phyloP scores from a whole-genome alignment of 2,797 vertebrate species.

The Phoebastria nigripes region DNA sequence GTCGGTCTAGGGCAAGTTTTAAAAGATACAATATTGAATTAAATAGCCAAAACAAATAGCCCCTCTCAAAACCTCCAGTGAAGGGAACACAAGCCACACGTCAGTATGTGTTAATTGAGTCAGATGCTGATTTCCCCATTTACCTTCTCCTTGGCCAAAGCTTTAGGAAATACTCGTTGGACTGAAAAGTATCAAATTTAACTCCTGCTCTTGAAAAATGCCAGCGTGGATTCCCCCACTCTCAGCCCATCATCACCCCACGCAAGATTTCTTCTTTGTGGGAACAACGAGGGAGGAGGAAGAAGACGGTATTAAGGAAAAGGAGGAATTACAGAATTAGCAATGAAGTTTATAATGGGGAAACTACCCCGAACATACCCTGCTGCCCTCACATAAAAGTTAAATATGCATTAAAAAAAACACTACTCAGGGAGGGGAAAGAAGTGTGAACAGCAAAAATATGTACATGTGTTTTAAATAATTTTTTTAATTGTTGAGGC shows the following conservation, averaged over 20 bases:
- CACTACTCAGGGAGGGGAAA: not conserved
- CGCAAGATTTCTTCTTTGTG: not conserved
- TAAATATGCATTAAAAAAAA: not conserved
- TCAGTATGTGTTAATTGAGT: not conserved
- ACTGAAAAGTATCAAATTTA: not conserved
- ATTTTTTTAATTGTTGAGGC: conserved; percentile 84
- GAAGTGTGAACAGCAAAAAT: conserved; percentile 51
- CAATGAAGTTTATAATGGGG: not conserved
- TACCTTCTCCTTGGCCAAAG: not conserved
- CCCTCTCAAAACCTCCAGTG: not conserved
- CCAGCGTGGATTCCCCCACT: fast-evolving
- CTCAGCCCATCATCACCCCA: not conserved
- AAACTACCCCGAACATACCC: not conserved
- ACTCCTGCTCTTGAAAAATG: not conserved
- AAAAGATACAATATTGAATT: not conserved
- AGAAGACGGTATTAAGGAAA: not conserved
- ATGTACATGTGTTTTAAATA: conserved; percentile 74
- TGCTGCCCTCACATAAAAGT: not conserved
- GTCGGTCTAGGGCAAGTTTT: not conserved
- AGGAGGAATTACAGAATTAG: not conserved
- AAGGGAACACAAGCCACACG: not conserved
- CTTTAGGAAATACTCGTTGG: not conserved
- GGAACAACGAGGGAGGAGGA: not conserved
- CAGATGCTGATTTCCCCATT: not conserved
- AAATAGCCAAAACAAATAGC: not conserved